phyloP scores from a whole-genome alignment of 2,113 vertebrate genomes.

The Polypterus bichir region DNA sequence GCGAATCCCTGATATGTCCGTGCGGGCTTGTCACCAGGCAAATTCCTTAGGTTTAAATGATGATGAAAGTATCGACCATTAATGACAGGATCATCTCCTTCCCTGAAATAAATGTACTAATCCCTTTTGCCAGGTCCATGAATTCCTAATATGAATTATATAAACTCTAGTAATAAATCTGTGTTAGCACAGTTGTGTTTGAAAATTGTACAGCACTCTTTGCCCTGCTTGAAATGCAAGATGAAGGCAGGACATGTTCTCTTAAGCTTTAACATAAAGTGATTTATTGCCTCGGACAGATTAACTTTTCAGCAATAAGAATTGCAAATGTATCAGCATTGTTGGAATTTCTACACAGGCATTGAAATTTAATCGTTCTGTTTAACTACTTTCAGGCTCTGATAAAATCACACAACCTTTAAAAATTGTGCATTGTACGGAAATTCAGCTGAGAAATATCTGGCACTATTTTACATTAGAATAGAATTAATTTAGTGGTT shows the following conservation, averaged over 20 bases:
- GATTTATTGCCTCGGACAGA: conserved; percentile 76
- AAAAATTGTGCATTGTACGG: conserved; percentile 16
- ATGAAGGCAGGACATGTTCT: conserved; percentile 77
- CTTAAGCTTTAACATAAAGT: conserved; percentile 79
- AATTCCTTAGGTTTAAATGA: conserved; percentile 98
- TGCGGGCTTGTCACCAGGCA: conserved; percentile 85
- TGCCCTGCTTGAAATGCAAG: conserved; percentile 86
- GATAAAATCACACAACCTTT: conserved; percentile 38
- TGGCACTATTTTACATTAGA: conserved; percentile 24
- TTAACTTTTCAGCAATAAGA: conserved; percentile 73
- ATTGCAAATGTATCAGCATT: conserved; percentile 61
- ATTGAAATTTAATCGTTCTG: conserved; percentile 14
- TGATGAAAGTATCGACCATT: conserved; percentile 99
- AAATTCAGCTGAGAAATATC: conserved; percentile 8
- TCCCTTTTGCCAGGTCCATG: conserved; percentile 99
- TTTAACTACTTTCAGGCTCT: conserved; percentile 24
- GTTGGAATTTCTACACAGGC: conserved; percentile 27
- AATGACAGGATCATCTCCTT: conserved; percentile 99
- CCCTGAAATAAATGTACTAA: conserved; percentile 99
- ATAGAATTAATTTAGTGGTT: conserved; percentile 30
- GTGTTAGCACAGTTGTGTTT: conserved; percentile 99
- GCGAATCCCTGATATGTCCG: conserved; percentile 97
- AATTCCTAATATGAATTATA: conserved; percentile 99
- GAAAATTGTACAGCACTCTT: conserved; percentile 80
- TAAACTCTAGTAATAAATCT: conserved; percentile 98